phyloP scores from a whole-genome alignment of 2,797 vertebrate genomes.

The Acrossocheilus wenchowensis region DNA sequence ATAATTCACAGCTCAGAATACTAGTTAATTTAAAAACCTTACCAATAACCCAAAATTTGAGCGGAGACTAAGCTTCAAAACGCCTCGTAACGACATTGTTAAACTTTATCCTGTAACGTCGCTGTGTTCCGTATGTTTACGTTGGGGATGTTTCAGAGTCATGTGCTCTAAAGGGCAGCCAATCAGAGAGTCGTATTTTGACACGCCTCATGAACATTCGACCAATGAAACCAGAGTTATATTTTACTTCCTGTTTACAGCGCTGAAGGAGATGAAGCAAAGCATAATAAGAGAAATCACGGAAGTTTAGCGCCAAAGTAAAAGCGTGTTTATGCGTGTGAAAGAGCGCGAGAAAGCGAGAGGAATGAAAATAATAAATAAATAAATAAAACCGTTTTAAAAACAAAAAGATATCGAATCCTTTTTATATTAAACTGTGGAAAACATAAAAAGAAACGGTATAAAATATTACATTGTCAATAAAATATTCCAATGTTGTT shows the following conservation, averaged over 20 bases:
- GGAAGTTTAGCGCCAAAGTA: background rate
- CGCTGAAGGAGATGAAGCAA: background rate
- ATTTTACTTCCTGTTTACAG: conserved; percentile 35
- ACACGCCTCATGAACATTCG: conserved; percentile 18
- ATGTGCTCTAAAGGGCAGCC: background rate
- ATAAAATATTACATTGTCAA: background rate
- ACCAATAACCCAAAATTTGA: conserved; percentile 62
- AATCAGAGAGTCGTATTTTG: background rate
- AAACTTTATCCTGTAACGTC: background rate
- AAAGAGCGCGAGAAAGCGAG: background rate
- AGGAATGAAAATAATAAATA: background rate
- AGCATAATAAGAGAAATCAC: background rate
- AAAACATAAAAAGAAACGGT: background rate
- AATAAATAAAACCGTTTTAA: background rate
- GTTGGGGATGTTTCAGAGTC: background rate
- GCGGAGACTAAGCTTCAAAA: conserved; percentile 63
- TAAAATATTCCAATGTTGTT: too few relatives aligned
- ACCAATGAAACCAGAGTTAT: background rate
- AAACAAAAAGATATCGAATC: background rate
- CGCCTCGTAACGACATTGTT: conserved; percentile 66
- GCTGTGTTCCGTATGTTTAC: background rate
- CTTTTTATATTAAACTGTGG: too few relatives aligned
- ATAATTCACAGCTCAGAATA: background rate
- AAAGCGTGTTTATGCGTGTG: background rate
- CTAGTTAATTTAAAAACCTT: conserved; percentile 48